Base-by-base conservation (phyloP, 2,888 invertebrate genomes). In the Taphrorychus bicolor region DNA sequence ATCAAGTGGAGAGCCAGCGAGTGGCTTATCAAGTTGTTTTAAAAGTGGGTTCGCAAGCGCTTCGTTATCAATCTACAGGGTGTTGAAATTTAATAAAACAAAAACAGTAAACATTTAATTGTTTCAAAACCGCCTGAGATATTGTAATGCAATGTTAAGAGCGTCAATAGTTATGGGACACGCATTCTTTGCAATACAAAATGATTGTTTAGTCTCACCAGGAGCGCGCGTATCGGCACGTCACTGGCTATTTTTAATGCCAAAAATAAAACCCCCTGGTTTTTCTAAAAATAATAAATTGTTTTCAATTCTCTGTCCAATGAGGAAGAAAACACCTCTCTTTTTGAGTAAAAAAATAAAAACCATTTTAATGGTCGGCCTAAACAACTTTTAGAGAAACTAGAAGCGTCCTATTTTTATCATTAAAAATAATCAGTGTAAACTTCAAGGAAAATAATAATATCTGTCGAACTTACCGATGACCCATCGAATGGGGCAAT, bases 401-500 rank as follows among this genome's bases (percentile, higher is more conserved):
- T n/a, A n/a, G n/a, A n/a, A n/a, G 3, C 3, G 3, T 9, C 1
- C 1, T 32, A 11, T 32, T 3, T 7, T 2, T 32, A 32, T 23
- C 24, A 23, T 23, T 7, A 32, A 32, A 3, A 9, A 3, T n/a
- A 11, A 32, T 11, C 32, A 32, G 9, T 11, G 32, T 1, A 32
- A 2, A 32, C 11, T n/a, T 32, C 11, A 32, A 32, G 3, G 11
- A 9, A 32, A 9, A 32, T 32, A 32, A 32, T 1, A 9, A 9
- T 32, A 32, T 32, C 11, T 32, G n/a, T n/a, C n/a, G 17, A 7
- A 23, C 21, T 59, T 59, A 65, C 66, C 66, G 59, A 60, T 66
- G 66, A 52, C 66, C 66, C 56, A 67, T 40, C 21, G 76, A 76
- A 2, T 73, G 72, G n/a, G 76, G 67, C 21, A 73, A 73, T 9